phyloP scores from a whole-genome alignment of 2,888 invertebrate species.

The Apocheima hispidaria region DNA sequence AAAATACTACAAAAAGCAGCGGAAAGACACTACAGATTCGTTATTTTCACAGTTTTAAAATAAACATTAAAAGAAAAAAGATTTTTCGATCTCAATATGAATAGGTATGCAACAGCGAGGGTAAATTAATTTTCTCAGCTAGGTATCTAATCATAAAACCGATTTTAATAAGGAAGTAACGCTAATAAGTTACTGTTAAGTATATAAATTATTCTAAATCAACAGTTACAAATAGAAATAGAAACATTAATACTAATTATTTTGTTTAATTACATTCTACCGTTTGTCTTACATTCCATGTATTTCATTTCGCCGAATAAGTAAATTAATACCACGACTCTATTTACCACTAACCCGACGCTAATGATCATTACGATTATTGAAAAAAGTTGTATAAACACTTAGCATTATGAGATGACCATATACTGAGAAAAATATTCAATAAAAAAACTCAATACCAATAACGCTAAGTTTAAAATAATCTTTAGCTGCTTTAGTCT shows the following conservation, averaged over 20 bases:
- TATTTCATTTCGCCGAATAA: constrained; percentile 19
- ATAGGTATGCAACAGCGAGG: not conserved
- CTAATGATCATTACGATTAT: constrained; percentile 32
- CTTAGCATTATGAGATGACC: constrained; percentile 50
- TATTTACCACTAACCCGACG: constrained; percentile 28
- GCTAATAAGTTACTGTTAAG: not conserved
- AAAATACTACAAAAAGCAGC: too few relatives aligned
- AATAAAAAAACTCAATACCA: constrained; percentile 47
- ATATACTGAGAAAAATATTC: constrained; percentile 48
- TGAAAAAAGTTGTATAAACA: constrained; percentile 46
- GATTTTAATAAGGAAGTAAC: constrained; percentile 2
- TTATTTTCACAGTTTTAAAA: too few relatives aligned
- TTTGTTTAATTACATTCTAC: constrained; percentile 12
- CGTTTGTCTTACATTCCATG: constrained; percentile 20
- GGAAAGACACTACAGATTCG: too few relatives aligned
- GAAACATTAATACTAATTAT: too few relatives aligned
- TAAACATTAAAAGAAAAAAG: too few relatives aligned
- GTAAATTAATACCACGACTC: constrained; percentile 26
- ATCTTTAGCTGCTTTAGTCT: constrained; percentile 21
- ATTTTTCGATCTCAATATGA: too few relatives aligned
- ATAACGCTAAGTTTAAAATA: constrained; percentile 38
- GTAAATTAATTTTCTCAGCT: not conserved
- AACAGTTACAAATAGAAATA: not conserved
- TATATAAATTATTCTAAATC: not conserved
- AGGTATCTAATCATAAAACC: not conserved